These are phyloP conservation scores for Anguilla rostrata DNA, from an alignment of 2,113 vertebrate species.

Conservation along the genomic window DNA sequence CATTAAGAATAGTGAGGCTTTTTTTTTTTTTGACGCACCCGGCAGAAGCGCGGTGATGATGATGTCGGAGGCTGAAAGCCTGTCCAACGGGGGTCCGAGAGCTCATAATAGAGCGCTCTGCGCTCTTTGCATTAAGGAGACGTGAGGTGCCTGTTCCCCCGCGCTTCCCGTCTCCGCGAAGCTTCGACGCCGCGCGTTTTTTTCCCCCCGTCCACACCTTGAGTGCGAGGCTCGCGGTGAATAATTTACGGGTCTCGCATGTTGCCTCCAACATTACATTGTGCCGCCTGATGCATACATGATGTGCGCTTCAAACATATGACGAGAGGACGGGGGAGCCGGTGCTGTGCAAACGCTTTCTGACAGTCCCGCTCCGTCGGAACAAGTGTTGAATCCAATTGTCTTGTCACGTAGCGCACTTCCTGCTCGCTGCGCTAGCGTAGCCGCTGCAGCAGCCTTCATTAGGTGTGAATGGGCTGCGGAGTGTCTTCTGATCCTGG, in stretches of 20 bases:
- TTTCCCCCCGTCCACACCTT: constrained; percentile 12
- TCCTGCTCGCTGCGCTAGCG: neutral
- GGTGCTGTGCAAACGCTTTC: neutral
- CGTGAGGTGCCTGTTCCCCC: neutral
- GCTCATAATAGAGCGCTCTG: neutral
- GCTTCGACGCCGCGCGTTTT: neutral
- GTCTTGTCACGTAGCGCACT: neutral
- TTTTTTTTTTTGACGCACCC: neutral
- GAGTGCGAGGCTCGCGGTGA: constrained; percentile 11
- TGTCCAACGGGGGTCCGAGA: neutral
- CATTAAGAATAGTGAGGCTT: neutral
- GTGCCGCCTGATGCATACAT: neutral
- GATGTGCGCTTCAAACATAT: neutral
- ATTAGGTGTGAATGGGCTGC: neutral
- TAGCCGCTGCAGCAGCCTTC: neutral
- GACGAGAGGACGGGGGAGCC: neutral
- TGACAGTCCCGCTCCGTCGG: neutral
- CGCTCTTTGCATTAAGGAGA: neutral
- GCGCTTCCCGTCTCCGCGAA: neutral
- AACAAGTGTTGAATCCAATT: neutral
- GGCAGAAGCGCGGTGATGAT: neutral
- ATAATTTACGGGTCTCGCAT: constrained; percentile 15
- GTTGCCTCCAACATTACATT: constrained; percentile 8
- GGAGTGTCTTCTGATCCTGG: neutral
- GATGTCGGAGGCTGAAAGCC: neutral